These are phyloP conservation scores for Lumbricus terrestris DNA, from an alignment of 2,888 invertebrate genomes.

Conservation along the genomic window DNA sequence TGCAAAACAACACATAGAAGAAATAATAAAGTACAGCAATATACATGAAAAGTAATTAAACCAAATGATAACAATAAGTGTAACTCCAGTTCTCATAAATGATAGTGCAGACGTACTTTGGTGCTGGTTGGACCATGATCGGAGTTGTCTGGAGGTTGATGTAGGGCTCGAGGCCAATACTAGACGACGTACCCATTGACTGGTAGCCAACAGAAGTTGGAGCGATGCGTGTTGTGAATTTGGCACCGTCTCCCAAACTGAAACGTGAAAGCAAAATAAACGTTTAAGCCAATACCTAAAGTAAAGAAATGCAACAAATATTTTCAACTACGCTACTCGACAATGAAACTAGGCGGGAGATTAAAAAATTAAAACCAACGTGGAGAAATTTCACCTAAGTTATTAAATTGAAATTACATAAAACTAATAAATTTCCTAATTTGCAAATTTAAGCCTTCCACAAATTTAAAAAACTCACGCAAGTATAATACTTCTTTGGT, in stretches of 20 bases:
- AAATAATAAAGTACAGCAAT: too few species aligned
- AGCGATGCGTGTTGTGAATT: conserved; percentile 36
- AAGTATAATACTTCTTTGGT: too few species aligned
- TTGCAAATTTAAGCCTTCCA: neutral
- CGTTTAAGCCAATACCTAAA: neutral
- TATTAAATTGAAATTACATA: neutral
- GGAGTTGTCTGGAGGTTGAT: conserved; percentile 15
- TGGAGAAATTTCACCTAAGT: neutral
- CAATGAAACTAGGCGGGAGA: neutral
- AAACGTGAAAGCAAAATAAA: conserved; percentile 22
- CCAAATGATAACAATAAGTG: too few species aligned
- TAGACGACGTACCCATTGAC: conserved; percentile 33
- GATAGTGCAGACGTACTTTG: neutral
- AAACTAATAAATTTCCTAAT: neutral
- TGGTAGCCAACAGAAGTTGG: conserved; percentile 32
- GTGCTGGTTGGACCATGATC: conserved; percentile 8
- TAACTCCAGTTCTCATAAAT: too few species aligned
- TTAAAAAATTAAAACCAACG: neutral
- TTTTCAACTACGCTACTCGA: neutral
- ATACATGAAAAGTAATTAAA: too few species aligned
- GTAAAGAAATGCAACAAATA: neutral
- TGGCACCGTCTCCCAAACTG: conserved; percentile 40
- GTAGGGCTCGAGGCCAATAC: neutral
- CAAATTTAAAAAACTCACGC: too few species aligned
- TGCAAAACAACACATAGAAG: too few species aligned